Evolutionary conservation across 2,888 invertebrate species (phyloP), one percentile per base, ranked within the genome.

Genomic region (Phalangium opilio): DNA sequence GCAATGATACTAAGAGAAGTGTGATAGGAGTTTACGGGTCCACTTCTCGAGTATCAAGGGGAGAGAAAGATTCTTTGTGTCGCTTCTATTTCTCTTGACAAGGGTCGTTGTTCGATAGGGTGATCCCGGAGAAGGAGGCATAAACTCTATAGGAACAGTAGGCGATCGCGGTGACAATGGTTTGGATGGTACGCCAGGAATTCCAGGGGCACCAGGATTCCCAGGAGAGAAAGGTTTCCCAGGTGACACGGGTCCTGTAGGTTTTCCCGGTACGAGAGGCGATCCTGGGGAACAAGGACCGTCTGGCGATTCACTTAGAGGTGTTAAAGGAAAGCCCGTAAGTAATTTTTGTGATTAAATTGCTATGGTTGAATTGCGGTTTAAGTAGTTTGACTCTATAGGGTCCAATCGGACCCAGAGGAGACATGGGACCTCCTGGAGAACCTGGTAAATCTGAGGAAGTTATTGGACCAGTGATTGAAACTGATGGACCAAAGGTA

Each of bases 161-260:
- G 64, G 64, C 41, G 55, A 54, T 12, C 63, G 62, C 19, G 65
- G 65, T 41, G 55, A 58, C 7, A 57, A 61, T 21, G 58, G 57
- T 40, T 40, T 48, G 1, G 41, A 50, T 50, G 53, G 53, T 33
- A 41, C 41, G 32, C 17, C 41, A 47, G 51, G 51, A 10, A 17
- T 35, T 8, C 47, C 43, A 39, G 51, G 51, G 11, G 18, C 38
- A 4, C 47, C 43, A 39, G 51, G 51, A 18, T 35, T 45, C 7
- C 44, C 45, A 8, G 55, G 55, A 36, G 49, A 48, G 35, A 68
- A 80, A 61, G 86, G 87, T 34, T 82, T 81, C 59, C 78, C 78
- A 53, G 87, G 87, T 3, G 74, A 44, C 10, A 33, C 45, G 7
- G 55, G 55, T 47, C 42, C 35, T 2, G 18, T 17, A n/a, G 53